Conservation (phyloP, 2,797 vertebrate genomes). For the Sebastes flavidus region DNA sequence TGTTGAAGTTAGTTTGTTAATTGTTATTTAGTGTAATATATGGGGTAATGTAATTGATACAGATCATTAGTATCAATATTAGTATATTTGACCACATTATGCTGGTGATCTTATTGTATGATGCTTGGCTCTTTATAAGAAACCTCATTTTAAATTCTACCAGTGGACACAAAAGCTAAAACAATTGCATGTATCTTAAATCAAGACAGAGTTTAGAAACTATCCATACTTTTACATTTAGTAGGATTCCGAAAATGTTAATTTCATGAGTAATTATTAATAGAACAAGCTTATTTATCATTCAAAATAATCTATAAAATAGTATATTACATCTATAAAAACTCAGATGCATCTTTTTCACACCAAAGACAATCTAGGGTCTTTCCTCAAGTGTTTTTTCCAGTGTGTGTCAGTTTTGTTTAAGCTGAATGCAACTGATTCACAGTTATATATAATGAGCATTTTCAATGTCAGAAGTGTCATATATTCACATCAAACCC, state of each 20-base stretch:
- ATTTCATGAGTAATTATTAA: background rate
- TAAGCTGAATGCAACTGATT: background rate
- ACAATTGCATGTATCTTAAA: background rate
- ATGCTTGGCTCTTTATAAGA: background rate
- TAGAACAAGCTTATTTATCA: background rate
- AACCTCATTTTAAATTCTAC: background rate
- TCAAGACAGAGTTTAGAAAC: background rate
- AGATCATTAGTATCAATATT: slow-evolving; percentile 1
- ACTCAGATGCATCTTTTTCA: background rate
- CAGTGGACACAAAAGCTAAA: background rate
- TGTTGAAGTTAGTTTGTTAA: background rate
- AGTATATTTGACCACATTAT: background rate
- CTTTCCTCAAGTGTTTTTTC: background rate
- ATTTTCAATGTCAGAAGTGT: background rate
- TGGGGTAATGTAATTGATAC: background rate
- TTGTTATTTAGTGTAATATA: background rate
- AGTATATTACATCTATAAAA: too few relatives aligned
- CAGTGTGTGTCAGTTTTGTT: background rate
- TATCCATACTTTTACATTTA: background rate
- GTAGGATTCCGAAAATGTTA: background rate
- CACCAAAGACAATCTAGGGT: background rate
- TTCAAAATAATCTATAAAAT: background rate
- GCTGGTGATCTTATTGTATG: background rate
- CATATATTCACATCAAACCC: background rate
- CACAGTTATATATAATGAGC: background rate